Base-by-base conservation (phyloP, 2,888 invertebrate genomes). In the Trachelus iudaicus region DNA sequence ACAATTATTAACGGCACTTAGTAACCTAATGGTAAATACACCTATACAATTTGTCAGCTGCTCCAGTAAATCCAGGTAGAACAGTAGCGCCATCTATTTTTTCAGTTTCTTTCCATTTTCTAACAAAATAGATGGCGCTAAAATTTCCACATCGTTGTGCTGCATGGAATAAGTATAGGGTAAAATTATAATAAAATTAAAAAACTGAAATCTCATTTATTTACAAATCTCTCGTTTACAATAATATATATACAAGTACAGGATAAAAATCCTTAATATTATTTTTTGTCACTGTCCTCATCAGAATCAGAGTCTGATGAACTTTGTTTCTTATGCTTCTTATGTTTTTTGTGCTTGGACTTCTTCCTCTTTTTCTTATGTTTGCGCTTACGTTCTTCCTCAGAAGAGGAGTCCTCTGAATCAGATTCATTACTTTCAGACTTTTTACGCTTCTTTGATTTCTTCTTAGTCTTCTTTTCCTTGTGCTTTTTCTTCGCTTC, bases 401-500 rank as follows among this genome's bases (percentile, higher is more conserved):
- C 88, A 4, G 87, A 86, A 23, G 56, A 23, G 23, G 56, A 56
- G 15, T 56, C 56, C 73, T 90, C 88, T 12, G 83, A 84, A 11
- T 90, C 89, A 23, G 87, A 87, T 75, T 87, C 84, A 79, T 85
- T 85, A 80, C 84, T 85, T 33, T 89, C 86, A 23, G 85, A 86
- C 71, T 82, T 81, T 89, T 85, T 88, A 79, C 80, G 86, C 33
- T 88, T 90, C 85, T 93, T 93, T 80, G 92, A 88, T 80, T 92
- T 90, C 79, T 88, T 90, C 75, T 89, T 90, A 76, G 88, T 91
- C 78, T 92, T 94, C 83, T 94, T 94, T 73, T 94, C 93, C 82
- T 94, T 94, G 69, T 92, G 92, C 82, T 94, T 94, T 83, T 93
- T 93, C 34, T 94, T 93, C n/a, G 93, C 92, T 82, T 95, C 94